phyloP scores from a whole-genome alignment of 2,888 invertebrate genomes.

The Lycaena phlaeas region DNA sequence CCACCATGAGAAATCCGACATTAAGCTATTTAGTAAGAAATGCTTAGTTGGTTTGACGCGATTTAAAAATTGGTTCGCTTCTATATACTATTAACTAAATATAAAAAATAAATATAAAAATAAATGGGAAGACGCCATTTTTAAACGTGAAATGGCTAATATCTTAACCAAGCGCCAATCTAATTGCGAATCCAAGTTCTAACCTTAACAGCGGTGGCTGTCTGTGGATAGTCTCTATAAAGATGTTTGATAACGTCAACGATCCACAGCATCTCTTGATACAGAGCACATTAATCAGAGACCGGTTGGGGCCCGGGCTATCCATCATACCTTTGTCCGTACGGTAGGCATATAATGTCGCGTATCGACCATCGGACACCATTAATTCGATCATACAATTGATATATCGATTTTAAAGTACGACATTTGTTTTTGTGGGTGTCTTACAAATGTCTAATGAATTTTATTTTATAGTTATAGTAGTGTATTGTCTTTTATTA shows the following conservation, averaged over 20 bases:
- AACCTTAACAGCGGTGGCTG: background rate
- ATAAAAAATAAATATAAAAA: too few relatives aligned
- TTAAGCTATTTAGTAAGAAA: too few relatives aligned
- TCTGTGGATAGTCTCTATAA: background rate
- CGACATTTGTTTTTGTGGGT: slow-evolving; percentile 15
- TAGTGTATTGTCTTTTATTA: too few relatives aligned
- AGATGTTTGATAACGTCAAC: slow-evolving; percentile 10
- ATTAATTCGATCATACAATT: slow-evolving; percentile 35
- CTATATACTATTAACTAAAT: too few relatives aligned
- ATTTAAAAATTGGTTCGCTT: too few relatives aligned
- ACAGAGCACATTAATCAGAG: slow-evolving; percentile 9
- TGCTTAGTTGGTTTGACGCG: too few relatives aligned
- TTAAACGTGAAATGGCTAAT: background rate
- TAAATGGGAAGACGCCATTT: too few relatives aligned
- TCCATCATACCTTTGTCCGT: slow-evolving; percentile 22
- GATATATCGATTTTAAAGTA: slow-evolving; percentile 23
- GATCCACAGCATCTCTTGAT: slow-evolving; percentile 1
- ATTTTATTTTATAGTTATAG: too few relatives aligned
- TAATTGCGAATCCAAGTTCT: background rate
- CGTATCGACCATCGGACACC: slow-evolving; percentile 41
- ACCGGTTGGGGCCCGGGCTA: slow-evolving; percentile 15
- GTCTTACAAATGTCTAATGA: too few relatives aligned
- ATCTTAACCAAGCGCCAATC: background rate
- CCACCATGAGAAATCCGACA: too few relatives aligned
- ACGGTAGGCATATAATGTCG: slow-evolving; percentile 34